Evolutionary conservation across 2,797 vertebrate genomes (phyloP).

Genomic region (Chiloscyllium punctatum): DNA sequence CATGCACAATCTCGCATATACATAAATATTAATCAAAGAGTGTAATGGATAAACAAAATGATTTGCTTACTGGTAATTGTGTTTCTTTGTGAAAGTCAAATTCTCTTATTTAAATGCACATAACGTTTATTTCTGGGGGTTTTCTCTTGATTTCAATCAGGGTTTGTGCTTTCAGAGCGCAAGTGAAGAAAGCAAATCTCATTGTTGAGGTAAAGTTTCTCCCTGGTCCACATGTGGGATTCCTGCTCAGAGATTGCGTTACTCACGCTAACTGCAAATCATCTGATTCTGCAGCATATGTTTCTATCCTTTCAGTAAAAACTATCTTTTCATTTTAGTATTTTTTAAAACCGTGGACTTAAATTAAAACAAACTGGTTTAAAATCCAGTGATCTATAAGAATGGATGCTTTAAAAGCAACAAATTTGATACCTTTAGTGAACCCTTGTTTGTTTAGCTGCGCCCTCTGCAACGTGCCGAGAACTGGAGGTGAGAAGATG

Average conservation of each 20-base stretch:
- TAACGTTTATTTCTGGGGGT: not conserved
- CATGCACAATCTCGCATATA: not conserved
- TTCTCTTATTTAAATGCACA: not conserved
- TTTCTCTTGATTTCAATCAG: not conserved
- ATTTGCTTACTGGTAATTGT: not conserved
- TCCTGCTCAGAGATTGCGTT: not conserved
- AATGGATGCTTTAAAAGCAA: too few species aligned
- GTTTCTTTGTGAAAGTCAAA: not conserved
- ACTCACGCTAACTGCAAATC: too few species aligned
- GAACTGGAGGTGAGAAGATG: too few species aligned
- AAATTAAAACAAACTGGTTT: too few species aligned
- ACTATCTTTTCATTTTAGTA: too few species aligned
- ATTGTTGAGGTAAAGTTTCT: not conserved
- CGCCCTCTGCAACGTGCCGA: too few species aligned
- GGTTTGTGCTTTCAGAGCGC: not conserved
- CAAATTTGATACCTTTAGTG: too few species aligned
- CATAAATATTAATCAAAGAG: not conserved
- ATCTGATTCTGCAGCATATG: not conserved
- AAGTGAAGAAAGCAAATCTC: too few species aligned
- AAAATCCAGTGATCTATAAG: too few species aligned
- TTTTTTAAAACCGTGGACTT: too few species aligned
- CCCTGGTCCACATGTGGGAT: too few species aligned
- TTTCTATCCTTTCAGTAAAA: not conserved
- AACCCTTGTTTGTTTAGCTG: too few species aligned
- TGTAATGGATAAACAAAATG: not conserved